A percentile compares a stretch with the other conserved stretches of the same genome.
These are phyloP conservation scores for Potorous gilbertii DNA, from an alignment of 2,797 vertebrate genomes.

Conservation along the genomic window DNA sequence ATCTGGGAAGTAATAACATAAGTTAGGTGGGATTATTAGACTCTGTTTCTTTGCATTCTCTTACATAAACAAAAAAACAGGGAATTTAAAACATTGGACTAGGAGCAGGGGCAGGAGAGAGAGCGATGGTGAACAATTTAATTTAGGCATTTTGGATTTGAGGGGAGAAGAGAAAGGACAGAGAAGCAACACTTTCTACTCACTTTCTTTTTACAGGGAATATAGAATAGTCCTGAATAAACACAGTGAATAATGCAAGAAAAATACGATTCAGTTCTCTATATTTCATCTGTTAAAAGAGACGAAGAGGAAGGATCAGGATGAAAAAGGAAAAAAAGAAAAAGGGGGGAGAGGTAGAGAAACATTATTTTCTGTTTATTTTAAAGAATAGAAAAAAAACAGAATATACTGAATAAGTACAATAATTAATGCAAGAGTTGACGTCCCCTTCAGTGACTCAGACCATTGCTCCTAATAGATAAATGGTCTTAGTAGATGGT, in stretches of 20 bases:
- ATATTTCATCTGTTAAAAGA: neutral
- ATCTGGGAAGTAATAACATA: neutral
- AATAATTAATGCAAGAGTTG: neutral
- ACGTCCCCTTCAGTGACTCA: neutral
- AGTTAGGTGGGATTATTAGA: neutral
- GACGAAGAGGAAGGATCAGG: neutral
- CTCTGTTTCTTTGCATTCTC: neutral
- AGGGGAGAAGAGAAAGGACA: neutral
- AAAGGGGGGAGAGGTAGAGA: neutral
- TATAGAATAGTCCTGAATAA: neutral
- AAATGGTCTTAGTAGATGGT: neutral
- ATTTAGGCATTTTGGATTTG: constrained; percentile 2
- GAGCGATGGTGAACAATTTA: neutral
- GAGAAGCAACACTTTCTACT: neutral
- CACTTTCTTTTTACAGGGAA: neutral
- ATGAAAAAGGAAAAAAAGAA: neutral
- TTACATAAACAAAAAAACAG: neutral
- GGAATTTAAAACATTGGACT: neutral
- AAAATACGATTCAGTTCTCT: neutral
- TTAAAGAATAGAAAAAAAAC: neutral
- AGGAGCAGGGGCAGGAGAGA: neutral
- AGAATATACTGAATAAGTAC: neutral
- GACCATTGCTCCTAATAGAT: neutral
- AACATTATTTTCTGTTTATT: neutral
- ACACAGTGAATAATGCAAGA: neutral